Evolutionary conservation across 2,113 vertebrate species (phyloP).

Genomic region (Chlamydotis undulata): DNA sequence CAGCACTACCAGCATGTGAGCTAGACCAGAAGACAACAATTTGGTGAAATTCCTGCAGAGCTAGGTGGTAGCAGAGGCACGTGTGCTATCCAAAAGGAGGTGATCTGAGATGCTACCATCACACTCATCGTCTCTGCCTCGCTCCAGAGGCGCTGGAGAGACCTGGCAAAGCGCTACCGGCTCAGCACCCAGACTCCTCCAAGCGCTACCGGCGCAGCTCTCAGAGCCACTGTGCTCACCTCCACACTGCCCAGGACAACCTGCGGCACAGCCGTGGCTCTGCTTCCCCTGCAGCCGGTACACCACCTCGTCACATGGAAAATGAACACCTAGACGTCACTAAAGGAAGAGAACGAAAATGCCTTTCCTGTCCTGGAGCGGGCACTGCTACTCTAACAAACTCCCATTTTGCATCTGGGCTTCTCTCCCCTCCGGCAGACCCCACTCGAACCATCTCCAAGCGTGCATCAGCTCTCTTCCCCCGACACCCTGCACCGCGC

Average conservation of each 20-base stretch:
- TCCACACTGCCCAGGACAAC: rapidly evolving
- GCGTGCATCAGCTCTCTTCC: rapidly evolving
- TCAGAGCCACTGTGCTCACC: too few species aligned
- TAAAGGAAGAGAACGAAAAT: not conserved
- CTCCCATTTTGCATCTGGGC: not conserved
- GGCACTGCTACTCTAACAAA: not conserved
- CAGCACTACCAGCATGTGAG: not conserved
- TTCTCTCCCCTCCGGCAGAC: not conserved
- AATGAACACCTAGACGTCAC: not conserved
- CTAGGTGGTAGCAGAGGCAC: not conserved
- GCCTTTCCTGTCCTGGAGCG: not conserved
- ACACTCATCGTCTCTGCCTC: not conserved
- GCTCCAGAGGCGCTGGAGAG: rapidly evolving
- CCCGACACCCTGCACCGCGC: rapidly evolving
- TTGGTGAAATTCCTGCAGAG: not conserved
- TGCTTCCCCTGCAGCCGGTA: not conserved
- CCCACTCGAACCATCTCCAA: rapidly evolving
- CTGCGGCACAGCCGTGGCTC: not conserved
- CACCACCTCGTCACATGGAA: not conserved
- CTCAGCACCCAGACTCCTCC: not conserved
- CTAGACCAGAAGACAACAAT: not conserved
- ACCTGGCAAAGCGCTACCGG: rapidly evolving
- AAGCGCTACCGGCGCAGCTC: not conserved
- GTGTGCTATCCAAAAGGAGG: not conserved
- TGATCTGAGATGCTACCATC: not conserved